Evolutionary conservation across 23 tunicate species (phyloP).

Genomic region (Styela clava): DNA sequence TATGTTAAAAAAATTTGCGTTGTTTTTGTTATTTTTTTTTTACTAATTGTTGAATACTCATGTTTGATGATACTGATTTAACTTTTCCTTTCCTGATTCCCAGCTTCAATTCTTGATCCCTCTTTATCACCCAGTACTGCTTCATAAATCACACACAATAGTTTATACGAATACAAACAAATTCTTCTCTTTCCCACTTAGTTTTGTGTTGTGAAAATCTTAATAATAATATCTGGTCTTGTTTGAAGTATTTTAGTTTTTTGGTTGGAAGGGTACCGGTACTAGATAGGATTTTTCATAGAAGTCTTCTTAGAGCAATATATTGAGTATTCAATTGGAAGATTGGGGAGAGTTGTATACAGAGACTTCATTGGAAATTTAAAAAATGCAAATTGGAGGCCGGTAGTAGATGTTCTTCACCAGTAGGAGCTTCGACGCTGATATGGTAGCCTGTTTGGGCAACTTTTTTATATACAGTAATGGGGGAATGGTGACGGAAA

Average conservation of each 20-base stretch:
- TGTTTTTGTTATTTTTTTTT: not conserved
- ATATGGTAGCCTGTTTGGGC: too few relatives aligned
- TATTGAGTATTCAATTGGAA: too few relatives aligned
- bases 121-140: not conserved
- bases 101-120: not conserved
- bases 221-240: not conserved
- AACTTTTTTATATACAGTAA: too few relatives aligned
- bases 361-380: too few relatives aligned
- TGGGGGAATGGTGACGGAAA: too few relatives aligned
- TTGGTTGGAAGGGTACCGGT: too few relatives aligned
- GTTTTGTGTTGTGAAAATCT: not conserved
- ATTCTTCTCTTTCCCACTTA: not conserved
- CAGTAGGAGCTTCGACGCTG: too few relatives aligned
- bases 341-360: too few relatives aligned
- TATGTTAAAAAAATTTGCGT: not conserved
- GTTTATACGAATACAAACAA: not conserved
- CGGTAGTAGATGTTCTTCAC: too few relatives aligned
- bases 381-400: too few relatives aligned
- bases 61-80: not conserved
- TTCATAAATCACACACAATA: not conserved
- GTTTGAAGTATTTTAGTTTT: not conserved
- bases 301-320: too few relatives aligned
- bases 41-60: not conserved
- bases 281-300: too few relatives aligned
- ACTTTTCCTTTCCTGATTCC: not conserved